These are phyloP conservation scores for Apogon hyalosoma DNA, from an alignment of 2,797 vertebrate species.

Conservation along the genomic window DNA sequence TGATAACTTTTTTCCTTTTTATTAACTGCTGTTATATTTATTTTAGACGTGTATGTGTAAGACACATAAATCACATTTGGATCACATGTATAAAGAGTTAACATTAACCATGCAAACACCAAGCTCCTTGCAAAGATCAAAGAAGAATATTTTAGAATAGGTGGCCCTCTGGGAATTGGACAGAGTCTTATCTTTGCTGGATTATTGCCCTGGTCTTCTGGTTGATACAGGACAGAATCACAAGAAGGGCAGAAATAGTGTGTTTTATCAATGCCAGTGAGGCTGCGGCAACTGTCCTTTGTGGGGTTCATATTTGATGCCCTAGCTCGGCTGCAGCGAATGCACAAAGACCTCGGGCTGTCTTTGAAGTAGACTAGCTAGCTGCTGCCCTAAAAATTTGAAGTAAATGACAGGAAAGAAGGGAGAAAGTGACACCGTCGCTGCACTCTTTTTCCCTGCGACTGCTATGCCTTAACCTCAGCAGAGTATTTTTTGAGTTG, in stretches of 20 bases:
- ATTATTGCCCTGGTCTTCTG: conserved; percentile 31
- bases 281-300: conserved; percentile 68
- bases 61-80: conserved; percentile 6
- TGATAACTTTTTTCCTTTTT: background rate
- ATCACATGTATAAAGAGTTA: conserved; percentile 1
- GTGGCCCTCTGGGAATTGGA: conserved; percentile 31
- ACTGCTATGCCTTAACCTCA: conserved; percentile 56
- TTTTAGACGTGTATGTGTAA: conserved; percentile 3
- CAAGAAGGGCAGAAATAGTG: conserved; percentile 53
- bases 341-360: conserved; percentile 72
- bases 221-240: conserved; percentile 61
- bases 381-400: conserved; percentile 62
- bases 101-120: conserved; percentile 12
- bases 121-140: conserved; percentile 48
- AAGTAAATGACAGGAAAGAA: conserved; percentile 69
- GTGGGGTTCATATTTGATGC: conserved; percentile 71
- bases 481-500: conserved; percentile 52
- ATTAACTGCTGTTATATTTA: background rate
- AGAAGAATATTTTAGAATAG: conserved; percentile 47
- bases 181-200: conserved; percentile 52
- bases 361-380: conserved; percentile 73
- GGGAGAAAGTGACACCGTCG: conserved; percentile 63
- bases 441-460: conserved; percentile 32
- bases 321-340: conserved; percentile 57
- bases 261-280: conserved; percentile 62